Conservation (phyloP, 1,140 invertebrate genomes). For the Archivesica marissinica region DNA sequence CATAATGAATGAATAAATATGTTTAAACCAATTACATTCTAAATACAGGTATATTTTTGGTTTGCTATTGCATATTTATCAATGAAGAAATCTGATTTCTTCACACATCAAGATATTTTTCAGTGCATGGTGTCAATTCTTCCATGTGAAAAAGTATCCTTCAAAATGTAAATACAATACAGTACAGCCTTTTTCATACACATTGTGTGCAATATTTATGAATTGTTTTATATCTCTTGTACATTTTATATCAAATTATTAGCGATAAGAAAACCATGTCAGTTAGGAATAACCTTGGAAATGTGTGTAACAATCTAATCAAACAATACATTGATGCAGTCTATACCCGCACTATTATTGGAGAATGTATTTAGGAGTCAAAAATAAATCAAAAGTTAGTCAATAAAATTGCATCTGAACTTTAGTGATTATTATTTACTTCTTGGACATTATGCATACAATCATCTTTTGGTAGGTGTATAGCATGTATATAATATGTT, state of each 20-base stretch:
- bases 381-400: not conserved
- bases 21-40: not conserved
- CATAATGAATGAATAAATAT: not conserved
- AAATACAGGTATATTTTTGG: not conserved
- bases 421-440: not conserved
- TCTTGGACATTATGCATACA: not conserved
- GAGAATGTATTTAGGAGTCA: no score
- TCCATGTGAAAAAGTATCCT: not conserved
- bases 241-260: constrained; percentile 16
- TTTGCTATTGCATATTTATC: not conserved
- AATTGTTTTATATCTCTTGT: constrained; percentile 13
- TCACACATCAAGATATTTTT: not conserved
- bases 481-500: constrained; percentile 10
- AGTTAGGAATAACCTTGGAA: not conserved
- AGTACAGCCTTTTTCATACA: not conserved
- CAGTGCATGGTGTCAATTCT: not conserved
- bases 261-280: not conserved
- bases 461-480: not conserved
- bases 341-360: no score
- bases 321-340: not conserved
- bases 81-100: not conserved
- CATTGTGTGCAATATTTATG: constrained; percentile 32
- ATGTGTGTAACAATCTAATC: not conserved
- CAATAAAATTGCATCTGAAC: not conserved
- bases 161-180: not conserved